Evolutionary conservation across 2,888 invertebrate genomes (phyloP).

Genomic region (Copidosoma aretas): DNA sequence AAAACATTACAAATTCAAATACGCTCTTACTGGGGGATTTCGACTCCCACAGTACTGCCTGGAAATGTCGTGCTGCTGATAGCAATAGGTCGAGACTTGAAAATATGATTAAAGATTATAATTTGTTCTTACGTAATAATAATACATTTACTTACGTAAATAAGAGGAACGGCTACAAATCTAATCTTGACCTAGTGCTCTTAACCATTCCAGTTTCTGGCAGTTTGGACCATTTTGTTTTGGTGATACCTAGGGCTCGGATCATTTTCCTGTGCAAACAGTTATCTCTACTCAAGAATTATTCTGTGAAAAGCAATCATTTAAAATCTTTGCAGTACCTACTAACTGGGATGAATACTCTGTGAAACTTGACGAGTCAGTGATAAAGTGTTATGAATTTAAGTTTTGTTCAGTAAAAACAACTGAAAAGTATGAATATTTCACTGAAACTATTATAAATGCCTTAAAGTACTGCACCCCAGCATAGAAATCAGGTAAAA

Average conservation of each 20-base stretch:
- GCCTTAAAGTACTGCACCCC: slow-evolving; percentile 26
- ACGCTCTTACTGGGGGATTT: slow-evolving; percentile 26
- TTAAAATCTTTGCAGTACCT: neutral
- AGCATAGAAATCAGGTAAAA: too few species aligned
- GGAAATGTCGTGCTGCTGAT: slow-evolving; percentile 27
- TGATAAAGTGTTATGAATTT: neutral
- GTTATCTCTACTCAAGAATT: slow-evolving; percentile 7
- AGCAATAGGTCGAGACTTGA: slow-evolving; percentile 14
- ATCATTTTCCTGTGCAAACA: slow-evolving; percentile 15
- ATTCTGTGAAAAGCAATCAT: slow-evolving; percentile 9
- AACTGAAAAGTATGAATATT: slow-evolving; percentile 27
- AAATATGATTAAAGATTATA: slow-evolving; percentile 7
- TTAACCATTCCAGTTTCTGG: slow-evolving; percentile 4
- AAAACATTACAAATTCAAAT: neutral
- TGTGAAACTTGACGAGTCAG: neutral
- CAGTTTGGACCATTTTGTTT: slow-evolving; percentile 5
- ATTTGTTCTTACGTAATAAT: slow-evolving; percentile 27
- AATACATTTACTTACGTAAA: slow-evolving; percentile 17
- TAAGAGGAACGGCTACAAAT: neutral
- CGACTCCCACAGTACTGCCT: slow-evolving; percentile 22
- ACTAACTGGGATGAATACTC: slow-evolving; percentile 23
- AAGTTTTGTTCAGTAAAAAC: neutral
- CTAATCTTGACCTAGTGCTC: slow-evolving; percentile 20
- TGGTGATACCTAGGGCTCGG: slow-evolving; percentile 20
- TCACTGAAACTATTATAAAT: slow-evolving; percentile 13